Percentiles rank a stretch among this genome's conserved stretches.
These are phyloP conservation scores for Atherinosoma microstoma DNA, from an alignment of 2,797 vertebrate species.

Conservation along the genomic window DNA sequence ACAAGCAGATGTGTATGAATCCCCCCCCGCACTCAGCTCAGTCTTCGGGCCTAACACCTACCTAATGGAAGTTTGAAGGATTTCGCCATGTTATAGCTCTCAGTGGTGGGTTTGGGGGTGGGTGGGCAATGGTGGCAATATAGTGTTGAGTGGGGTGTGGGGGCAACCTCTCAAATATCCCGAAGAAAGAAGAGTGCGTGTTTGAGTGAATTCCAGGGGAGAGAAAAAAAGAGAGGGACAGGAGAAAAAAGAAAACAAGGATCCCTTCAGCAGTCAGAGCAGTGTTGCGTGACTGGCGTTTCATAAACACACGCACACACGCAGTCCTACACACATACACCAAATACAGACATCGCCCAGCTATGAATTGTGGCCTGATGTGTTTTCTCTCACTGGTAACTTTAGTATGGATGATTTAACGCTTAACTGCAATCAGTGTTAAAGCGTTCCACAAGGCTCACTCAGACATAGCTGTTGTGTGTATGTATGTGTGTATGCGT, in stretches of 20 bases:
- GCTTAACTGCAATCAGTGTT: conserved; percentile 86
- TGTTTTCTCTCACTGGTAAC: conserved; percentile 81
- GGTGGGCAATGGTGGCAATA: conserved; percentile 29
- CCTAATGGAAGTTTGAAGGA: conserved; percentile 66
- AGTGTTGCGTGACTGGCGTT: conserved; percentile 77
- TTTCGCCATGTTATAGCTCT: conserved; percentile 65
- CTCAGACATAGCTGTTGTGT: conserved; percentile 75
- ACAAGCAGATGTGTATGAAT: conserved; percentile 22
- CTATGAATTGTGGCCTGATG: conserved; percentile 74
- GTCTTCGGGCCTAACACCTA: conserved; percentile 45
- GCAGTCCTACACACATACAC: conserved; percentile 40
- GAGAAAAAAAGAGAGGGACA: conserved; percentile 20
- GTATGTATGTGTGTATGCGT: conserved; percentile 26
- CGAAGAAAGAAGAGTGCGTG: conserved; percentile 61
- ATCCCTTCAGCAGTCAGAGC: conserved; percentile 74
- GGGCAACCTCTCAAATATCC: conserved; percentile 74
- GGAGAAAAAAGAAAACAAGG: conserved; percentile 70
- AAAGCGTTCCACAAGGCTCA: conserved; percentile 83
- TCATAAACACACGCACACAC: conserved; percentile 72
- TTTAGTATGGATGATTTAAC: conserved; percentile 86
- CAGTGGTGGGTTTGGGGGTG: conserved; percentile 20
- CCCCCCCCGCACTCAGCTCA: not conserved
- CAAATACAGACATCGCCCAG: conserved; percentile 57
- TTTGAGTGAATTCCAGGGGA: conserved; percentile 64
- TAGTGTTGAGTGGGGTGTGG: conserved; percentile 25